Base-by-base conservation (phyloP, 1,140 invertebrate genomes). In the Uloborus diversus region DNA sequence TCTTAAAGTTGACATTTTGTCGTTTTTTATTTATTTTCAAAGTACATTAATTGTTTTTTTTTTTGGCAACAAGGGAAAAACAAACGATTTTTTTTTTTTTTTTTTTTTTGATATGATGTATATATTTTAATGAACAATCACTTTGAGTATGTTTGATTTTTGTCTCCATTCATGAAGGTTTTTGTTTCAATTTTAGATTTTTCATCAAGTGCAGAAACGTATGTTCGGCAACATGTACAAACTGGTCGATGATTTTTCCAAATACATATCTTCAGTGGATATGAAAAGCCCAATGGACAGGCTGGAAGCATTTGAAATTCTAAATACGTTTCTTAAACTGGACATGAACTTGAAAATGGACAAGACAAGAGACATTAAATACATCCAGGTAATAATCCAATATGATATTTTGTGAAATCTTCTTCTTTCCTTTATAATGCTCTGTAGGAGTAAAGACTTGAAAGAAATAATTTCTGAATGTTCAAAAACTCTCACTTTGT, bases 171-270 rank as follows among this genome's bases (percentile, higher is more conserved):
- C n/a, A n/a, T n/a, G n/a, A n/a, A n/a, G n/a, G n/a, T n/a, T n/a
- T n/a, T n/a, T n/a, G n/a, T n/a, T n/a, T n/a, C n/a, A n/a, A 5
- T 32, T 32, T 32, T 20, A 82, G 81, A 81, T 82, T 14, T 64
- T 81, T 5, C 80, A 82, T 42, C 81, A 82, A 65, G 73, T 82
- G 13, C 79, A 82, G 32, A 82, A 82, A 23, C 61, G 80, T 28
- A 64, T 82, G 62, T n/a, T 81, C 5, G 79, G 75, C 20, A 80
- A 80, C 17, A 71, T 82, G 68, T 81, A 81, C 27, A 49, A 69
- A 28, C 25, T 82, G n/a, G 81, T 53, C 1, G 81, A 82, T n/a
- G 79, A 81, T 57, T 69, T 82, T 49, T 66, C 65, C 9, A 75
- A 79, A 37, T 81, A 81, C 28, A 73, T 56, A 5, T 49, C 49